phyloP scores from a whole-genome alignment of 2,888 invertebrate genomes.

The Salticus scenicus region DNA sequence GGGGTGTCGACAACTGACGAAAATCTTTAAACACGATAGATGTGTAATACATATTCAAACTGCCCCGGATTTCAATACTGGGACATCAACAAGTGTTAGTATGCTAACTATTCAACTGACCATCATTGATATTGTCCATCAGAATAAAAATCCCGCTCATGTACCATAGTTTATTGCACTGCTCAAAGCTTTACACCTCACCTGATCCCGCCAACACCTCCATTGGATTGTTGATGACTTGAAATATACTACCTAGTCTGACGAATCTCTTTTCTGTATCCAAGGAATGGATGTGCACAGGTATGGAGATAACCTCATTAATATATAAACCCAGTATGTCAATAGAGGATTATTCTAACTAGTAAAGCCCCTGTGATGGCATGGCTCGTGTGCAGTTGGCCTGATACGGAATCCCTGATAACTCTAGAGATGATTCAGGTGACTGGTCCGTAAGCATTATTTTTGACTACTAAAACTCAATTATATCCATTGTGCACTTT shows the following conservation, averaged over 20 bases:
- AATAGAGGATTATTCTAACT: neutral
- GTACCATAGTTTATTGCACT: too few relatives aligned
- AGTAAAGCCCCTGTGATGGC: neutral
- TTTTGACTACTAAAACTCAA: neutral
- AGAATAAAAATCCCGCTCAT: too few relatives aligned
- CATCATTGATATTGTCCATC: too few relatives aligned
- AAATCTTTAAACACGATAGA: too few relatives aligned
- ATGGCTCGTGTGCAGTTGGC: neutral
- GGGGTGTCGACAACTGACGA: too few relatives aligned
- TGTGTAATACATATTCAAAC: too few relatives aligned
- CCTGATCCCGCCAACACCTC: too few relatives aligned
- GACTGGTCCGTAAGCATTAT: neutral
- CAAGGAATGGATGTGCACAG: neutral
- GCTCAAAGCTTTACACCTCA: too few relatives aligned
- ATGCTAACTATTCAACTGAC: too few relatives aligned
- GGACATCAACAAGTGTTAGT: too few relatives aligned
- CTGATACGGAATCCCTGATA: slow-evolving; percentile 2
- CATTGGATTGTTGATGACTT: neutral
- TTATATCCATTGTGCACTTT: neutral
- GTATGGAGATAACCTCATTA: neutral
- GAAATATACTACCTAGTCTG: neutral
- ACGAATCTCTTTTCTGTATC: neutral
- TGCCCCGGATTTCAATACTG: too few relatives aligned
- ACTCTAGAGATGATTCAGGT: slow-evolving; percentile 1
- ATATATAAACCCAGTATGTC: too few relatives aligned